A percentile compares a stretch with the other conserved stretches of the same genome.
These are phyloP conservation scores for Drosophila burlai DNA, from an alignment of 1,140 invertebrate species.

Conservation along the genomic window DNA sequence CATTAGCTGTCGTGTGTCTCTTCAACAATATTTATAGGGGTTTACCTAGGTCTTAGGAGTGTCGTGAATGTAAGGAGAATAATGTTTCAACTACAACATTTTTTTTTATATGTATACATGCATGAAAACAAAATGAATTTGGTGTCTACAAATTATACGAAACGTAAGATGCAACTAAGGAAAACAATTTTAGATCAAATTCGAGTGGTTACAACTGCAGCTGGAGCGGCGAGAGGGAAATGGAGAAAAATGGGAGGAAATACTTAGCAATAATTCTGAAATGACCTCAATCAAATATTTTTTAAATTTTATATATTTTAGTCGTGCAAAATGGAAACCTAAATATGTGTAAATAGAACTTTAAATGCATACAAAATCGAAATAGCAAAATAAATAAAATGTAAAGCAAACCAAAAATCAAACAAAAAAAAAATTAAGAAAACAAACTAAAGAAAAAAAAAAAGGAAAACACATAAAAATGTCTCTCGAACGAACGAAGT, in stretches of 20 bases:
- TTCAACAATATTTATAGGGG: slow-evolving; percentile 69
- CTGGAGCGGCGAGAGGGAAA: slow-evolving; percentile 11
- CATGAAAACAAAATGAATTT: slow-evolving; percentile 43
- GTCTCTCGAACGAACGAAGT: slow-evolving; percentile 85
- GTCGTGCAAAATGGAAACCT: slow-evolving; percentile 55
- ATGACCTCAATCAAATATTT: slow-evolving; percentile 85
- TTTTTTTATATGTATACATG: slow-evolving; percentile 46
- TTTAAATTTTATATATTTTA: slow-evolving; percentile 84
- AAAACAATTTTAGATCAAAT: slow-evolving; percentile 73
- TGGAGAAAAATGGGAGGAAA: slow-evolving; percentile 30
- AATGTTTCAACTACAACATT: slow-evolving; percentile 44
- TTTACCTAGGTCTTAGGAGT: slow-evolving; percentile 56
- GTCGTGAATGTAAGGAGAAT: slow-evolving; percentile 20
- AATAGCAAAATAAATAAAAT: slow-evolving; percentile 66
- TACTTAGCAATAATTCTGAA: slow-evolving; percentile 85
- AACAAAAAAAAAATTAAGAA: slow-evolving; percentile 51
- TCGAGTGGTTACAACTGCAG: slow-evolving; percentile 45
- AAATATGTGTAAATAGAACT: slow-evolving; percentile 68
- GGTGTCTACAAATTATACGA: slow-evolving; percentile 72
- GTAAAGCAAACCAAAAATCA: slow-evolving; percentile 55
- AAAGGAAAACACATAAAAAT: slow-evolving; percentile 65
- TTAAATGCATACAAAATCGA: slow-evolving; percentile 56
- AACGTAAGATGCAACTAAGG: slow-evolving; percentile 32
- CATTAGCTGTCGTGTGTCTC: slow-evolving; percentile 76
- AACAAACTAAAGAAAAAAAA: slow-evolving; percentile 55